Conservation (phyloP, 2,888 invertebrate genomes). For the Saturnia japonica region DNA sequence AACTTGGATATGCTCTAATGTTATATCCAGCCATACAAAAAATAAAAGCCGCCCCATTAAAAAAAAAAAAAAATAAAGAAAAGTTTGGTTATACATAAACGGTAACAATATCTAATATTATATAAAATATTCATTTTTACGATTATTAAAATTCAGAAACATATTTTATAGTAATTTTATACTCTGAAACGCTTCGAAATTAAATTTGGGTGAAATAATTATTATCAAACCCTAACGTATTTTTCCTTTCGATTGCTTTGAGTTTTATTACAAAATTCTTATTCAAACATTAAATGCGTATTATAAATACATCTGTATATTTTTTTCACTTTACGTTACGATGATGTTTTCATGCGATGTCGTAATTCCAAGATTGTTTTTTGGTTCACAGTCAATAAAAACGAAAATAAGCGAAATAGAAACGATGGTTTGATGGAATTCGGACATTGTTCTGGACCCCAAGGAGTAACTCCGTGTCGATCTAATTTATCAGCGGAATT, state of each 20-base stretch:
- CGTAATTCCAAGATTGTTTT: conserved; percentile 44
- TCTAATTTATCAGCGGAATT: conserved; percentile 22
- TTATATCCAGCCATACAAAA: too few relatives aligned
- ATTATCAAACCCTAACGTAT: conserved; percentile 40
- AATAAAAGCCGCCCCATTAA: too few relatives aligned
- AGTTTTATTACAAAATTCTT: conserved; percentile 45
- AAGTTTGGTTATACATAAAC: too few relatives aligned
- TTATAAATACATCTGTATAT: conserved; percentile 38
- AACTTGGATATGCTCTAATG: too few relatives aligned
- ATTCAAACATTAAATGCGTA: conserved; percentile 28
- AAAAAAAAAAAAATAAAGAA: too few relatives aligned
- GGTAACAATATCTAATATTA: too few relatives aligned
- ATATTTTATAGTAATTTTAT: conserved; percentile 27
- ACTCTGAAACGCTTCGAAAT: conserved; percentile 35
- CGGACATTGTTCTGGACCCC: conserved; percentile 48
- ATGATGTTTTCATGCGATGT: conserved; percentile 39
- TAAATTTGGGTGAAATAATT: conserved; percentile 43
- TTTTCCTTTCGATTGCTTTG: conserved; percentile 41
- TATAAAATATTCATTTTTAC: conserved; percentile 37
- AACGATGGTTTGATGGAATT: conserved; percentile 45
- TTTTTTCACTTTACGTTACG: conserved; percentile 33
- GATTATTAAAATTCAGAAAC: conserved; percentile 39
- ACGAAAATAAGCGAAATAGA: conserved; percentile 52
- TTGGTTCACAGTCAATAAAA: conserved; percentile 52
- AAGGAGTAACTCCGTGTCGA: conserved; percentile 45